Evolutionary conservation across 2,888 invertebrate genomes (phyloP).

Genomic region (Liodrosophila aerea): DNA sequence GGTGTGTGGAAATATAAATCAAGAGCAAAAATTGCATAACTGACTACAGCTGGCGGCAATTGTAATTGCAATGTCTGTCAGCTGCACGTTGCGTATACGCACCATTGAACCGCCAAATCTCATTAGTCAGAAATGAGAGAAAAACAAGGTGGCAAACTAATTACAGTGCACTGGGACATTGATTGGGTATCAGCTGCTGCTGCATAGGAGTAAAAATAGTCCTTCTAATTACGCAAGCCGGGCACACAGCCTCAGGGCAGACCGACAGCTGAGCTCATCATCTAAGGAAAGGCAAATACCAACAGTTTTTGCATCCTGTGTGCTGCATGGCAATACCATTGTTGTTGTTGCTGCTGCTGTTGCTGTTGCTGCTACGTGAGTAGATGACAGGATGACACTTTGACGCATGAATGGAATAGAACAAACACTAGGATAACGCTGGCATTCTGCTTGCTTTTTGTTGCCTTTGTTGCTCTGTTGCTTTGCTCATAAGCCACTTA

Average conservation of each 20-base stretch:
- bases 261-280: constrained; percentile 17
- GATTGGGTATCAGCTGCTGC: constrained; percentile 32
- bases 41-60: constrained; percentile 25
- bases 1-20: background rate
- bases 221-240: constrained; percentile 42
- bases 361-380: constrained; percentile 35
- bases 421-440: constrained; percentile 19
- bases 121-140: constrained; percentile 40
- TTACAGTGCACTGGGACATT: constrained; percentile 37
- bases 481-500: constrained; percentile 57
- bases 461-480: constrained; percentile 13
- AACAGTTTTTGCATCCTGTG: constrained; percentile 50
- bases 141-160: constrained; percentile 39
- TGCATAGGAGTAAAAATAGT: constrained; percentile 8
- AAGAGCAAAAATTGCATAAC: constrained; percentile 3
- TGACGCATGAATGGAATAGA: constrained; percentile 61
- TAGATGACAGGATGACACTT: constrained; percentile 51
- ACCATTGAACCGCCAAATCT: constrained; percentile 45
- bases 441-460: background rate
- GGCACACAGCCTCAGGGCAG: background rate
- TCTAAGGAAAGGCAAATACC: constrained; percentile 18
- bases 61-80: background rate
- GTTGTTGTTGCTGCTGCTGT: constrained; percentile 8
- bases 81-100: constrained; percentile 51
- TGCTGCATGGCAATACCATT: constrained; percentile 7